Evolutionary conservation across 2,888 invertebrate genomes (phyloP).

Genomic region (Xanthorhoe spadicearia): DNA sequence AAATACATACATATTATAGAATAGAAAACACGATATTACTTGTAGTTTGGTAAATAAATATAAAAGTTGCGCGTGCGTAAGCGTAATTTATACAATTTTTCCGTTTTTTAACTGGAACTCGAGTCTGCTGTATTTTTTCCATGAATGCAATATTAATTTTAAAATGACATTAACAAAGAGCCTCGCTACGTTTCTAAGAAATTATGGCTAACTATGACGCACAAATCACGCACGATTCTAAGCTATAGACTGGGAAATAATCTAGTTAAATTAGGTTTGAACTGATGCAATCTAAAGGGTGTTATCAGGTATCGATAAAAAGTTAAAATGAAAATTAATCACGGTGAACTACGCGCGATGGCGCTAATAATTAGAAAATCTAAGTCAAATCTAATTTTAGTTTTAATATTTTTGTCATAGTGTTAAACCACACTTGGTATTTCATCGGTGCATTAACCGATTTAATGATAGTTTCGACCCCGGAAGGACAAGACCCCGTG

Average conservation of each 20-base stretch:
- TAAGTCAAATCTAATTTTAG: background rate
- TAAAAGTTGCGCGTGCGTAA: background rate
- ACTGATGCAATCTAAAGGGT: background rate
- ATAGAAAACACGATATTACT: background rate
- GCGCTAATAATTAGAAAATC: no score
- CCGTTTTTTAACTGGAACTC: conserved; percentile 4
- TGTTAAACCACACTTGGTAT: no score
- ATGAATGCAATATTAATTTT: conserved; percentile 27
- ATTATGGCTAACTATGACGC: conserved; percentile 21
- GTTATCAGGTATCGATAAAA: no score
- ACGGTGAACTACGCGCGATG: no score
- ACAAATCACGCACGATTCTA: conserved; percentile 21
- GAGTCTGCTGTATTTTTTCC: conserved; percentile 15
- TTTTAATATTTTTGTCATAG: no score
- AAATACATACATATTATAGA: no score
- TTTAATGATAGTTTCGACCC: no score
- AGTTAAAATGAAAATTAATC: no score
- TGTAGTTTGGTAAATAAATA: background rate
- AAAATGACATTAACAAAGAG: conserved; percentile 22
- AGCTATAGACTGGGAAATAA: background rate
- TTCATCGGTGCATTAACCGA: no score
- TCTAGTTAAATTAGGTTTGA: background rate
- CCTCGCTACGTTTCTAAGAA: conserved; percentile 24
- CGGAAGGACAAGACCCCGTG: no score
- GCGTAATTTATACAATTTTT: conserved; percentile 8